Evolutionary conservation across 1,140 invertebrate genomes (phyloP).

Genomic region (Lepidurus arcticus): DNA sequence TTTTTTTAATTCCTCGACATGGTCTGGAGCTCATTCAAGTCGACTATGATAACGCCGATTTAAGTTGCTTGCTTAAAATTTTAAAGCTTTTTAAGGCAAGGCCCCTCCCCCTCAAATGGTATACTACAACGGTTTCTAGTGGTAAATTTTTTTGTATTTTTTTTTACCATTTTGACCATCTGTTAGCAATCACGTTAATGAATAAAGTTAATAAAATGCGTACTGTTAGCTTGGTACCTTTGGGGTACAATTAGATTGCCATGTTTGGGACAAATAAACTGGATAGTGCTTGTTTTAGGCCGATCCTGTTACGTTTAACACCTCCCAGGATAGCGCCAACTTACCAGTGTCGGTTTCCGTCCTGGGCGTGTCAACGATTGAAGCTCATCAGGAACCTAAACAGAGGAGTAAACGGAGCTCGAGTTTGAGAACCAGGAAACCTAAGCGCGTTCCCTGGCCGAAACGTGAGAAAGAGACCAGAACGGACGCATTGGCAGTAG

Average conservation of each 20-base stretch:
- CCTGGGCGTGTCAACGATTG: neutral
- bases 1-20: neutral
- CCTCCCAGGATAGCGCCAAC: neutral
- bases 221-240: constrained; percentile 12
- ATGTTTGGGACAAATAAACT: neutral
- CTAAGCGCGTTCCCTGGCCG: neutral
- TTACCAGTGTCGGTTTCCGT: neutral
- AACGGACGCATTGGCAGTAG: neutral
- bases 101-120: neutral
- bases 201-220: neutral
- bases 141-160: neutral
- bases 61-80: too few species aligned
- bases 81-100: too few species aligned
- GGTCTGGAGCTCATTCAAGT: neutral
- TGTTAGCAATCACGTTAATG: neutral
- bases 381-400: neutral
- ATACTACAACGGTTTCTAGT: neutral
- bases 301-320: neutral
- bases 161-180: neutral
- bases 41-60: too few species aligned
- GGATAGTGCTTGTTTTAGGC: neutral
- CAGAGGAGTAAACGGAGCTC: neutral
- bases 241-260: neutral
- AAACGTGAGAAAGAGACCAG: constrained; percentile 12
- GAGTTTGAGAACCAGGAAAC: neutral